Conservation (phyloP, 2,888 invertebrate genomes). For the Lordiphosa fenestrarum region DNA sequence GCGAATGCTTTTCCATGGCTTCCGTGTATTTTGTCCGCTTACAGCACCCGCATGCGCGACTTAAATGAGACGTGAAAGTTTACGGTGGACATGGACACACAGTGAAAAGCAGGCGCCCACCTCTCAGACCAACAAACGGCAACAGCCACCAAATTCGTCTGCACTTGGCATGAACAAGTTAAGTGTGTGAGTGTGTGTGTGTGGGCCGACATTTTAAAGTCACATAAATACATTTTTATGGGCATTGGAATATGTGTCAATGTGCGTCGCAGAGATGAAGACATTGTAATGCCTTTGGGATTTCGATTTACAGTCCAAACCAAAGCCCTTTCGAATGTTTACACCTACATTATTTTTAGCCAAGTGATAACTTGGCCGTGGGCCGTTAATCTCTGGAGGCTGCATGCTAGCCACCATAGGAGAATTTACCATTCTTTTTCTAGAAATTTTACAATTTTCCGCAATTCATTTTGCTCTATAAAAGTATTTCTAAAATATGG, state of each 20-base stretch:
- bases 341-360: conserved; percentile 44
- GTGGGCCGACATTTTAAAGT: conserved; percentile 27
- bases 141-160: conserved; percentile 24
- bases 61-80: conserved; percentile 67
- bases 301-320: conserved; percentile 39
- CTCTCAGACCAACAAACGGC: conserved; percentile 33
- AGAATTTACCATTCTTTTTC: background rate
- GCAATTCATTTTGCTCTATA: no score
- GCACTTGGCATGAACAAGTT: conserved; percentile 31
- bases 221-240: conserved; percentile 49
- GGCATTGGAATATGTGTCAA: conserved; percentile 61
- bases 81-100: conserved; percentile 26
- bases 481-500: conserved; percentile 2
- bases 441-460: no score
- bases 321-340: conserved; percentile 45
- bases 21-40: conserved; percentile 45
- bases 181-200: conserved; percentile 19
- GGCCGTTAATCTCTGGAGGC: conserved; percentile 36
- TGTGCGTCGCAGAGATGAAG: conserved; percentile 49
- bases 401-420: conserved; percentile 2
- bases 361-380: conserved; percentile 23
- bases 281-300: conserved; percentile 56
- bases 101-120: conserved; percentile 66
- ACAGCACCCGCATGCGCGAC: conserved; percentile 62
- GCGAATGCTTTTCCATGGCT: conserved; percentile 49